These are phyloP conservation scores for Chironomus tepperi DNA, from an alignment of 1,140 invertebrate genomes.

Conservation along the genomic window DNA sequence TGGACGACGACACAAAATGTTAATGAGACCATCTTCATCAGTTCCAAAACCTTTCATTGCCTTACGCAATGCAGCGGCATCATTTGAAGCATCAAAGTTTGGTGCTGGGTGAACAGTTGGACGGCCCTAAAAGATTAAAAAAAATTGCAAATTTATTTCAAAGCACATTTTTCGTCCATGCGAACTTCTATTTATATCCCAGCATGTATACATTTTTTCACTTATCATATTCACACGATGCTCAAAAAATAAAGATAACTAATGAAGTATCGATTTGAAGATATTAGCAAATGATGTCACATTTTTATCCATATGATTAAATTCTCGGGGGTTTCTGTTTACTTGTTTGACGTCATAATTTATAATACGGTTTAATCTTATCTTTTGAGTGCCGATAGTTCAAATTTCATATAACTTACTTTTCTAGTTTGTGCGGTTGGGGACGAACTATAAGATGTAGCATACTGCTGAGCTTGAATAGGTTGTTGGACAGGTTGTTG, in stretches of 20 bases:
- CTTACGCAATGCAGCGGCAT: conserved; percentile 71
- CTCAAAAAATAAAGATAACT: too few species aligned
- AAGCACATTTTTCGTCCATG: too few species aligned
- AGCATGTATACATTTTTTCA: too few species aligned
- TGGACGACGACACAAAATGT: conserved; percentile 60
- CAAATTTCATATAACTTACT: neutral
- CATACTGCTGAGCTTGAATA: neutral
- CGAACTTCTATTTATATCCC: neutral
- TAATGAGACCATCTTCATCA: conserved; percentile 51
- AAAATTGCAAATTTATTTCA: too few species aligned
- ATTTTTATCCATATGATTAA: too few species aligned
- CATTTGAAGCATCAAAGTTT: conserved; percentile 57
- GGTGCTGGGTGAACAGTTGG: conserved; percentile 53
- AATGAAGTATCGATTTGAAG: neutral
- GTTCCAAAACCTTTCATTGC: conserved; percentile 76
- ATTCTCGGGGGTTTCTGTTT: neutral
- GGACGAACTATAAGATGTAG: neutral
- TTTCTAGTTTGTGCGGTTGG: neutral
- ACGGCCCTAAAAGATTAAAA: conserved; percentile 42
- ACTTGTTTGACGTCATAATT: neutral
- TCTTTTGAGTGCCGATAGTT: neutral
- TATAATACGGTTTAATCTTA: neutral
- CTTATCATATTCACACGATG: neutral
- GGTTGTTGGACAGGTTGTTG: neutral
- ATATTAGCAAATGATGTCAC: neutral